phyloP scores from a whole-genome alignment of 2,888 invertebrate species.

The Zhengitettix transpicula region DNA sequence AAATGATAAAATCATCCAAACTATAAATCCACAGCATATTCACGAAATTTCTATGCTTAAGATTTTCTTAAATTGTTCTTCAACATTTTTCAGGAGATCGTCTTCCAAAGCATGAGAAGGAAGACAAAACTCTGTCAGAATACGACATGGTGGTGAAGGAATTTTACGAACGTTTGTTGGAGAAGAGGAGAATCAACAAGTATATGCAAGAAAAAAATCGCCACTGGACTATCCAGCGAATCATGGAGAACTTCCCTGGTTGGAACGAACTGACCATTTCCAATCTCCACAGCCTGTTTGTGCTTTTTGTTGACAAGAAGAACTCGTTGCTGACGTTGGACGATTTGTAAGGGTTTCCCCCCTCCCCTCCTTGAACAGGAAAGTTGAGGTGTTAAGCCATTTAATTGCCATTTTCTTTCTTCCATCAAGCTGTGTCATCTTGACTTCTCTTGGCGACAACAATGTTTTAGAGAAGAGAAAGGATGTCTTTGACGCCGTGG shows the following conservation, averaged over 20 bases:
- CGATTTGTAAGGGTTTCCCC: conserved; percentile 28
- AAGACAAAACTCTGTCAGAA: conserved; percentile 13
- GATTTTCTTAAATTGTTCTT: no score
- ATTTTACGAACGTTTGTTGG: conserved; percentile 33
- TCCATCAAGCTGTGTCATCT: conserved; percentile 22
- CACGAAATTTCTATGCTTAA: no score
- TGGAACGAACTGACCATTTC: conserved; percentile 41
- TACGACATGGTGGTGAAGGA: conserved; percentile 27
- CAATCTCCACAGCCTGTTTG: conserved; percentile 37
- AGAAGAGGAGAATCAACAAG: conserved; percentile 32
- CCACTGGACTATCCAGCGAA: conserved; percentile 35
- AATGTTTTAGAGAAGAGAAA: conserved; percentile 30
- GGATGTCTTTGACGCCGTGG: conserved; percentile 31
- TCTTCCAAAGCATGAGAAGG: conserved; percentile 15
- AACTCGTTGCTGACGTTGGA: conserved; percentile 39
- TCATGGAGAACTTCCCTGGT: conserved; percentile 33
- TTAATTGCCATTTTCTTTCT: not conserved
- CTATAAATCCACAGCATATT: no score
- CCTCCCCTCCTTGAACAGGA: not conserved
- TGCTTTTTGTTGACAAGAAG: conserved; percentile 37
- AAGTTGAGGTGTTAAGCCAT: not conserved
- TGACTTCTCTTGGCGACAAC: conserved; percentile 38
- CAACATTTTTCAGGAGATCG: no score
- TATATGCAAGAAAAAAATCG: conserved; percentile 38
- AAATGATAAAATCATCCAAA: no score